Percentiles rank a stretch among this genome's conserved stretches.
These are phyloP conservation scores for Globodera rostochiensis DNA, from an alignment of 1,140 invertebrate genomes.

Conservation along the genomic window DNA sequence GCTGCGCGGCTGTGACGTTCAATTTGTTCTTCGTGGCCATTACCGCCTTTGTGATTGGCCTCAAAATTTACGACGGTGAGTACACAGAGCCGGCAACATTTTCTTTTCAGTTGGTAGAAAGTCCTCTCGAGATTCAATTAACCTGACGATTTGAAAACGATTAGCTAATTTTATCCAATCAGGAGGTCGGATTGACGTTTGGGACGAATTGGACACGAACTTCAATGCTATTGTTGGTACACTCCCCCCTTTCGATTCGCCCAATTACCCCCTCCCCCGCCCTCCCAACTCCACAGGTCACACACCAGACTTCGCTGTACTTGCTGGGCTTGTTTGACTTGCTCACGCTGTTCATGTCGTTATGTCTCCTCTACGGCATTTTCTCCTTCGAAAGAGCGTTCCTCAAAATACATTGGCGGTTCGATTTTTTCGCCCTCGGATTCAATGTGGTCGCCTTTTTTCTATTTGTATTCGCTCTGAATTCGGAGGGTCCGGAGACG, in stretches of 20 bases:
- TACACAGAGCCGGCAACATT: not conserved
- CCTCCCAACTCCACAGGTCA: not conserved
- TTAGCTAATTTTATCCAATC: not conserved
- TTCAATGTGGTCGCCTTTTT: conserved; percentile 17
- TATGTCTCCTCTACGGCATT: conserved; percentile 10
- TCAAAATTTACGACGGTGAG: conserved; percentile 26
- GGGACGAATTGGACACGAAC: not conserved
- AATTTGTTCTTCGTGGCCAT: conserved; percentile 23
- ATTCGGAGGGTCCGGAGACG: conserved; percentile 4
- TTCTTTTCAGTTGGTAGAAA: not conserved
- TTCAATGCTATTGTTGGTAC: not conserved
- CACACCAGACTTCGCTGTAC: not conserved
- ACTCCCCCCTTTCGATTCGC: not conserved
- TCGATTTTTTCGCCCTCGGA: conserved; percentile 14
- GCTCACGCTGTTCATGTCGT: conserved; percentile 8
- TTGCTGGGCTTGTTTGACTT: not conserved
- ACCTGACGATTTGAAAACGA: not conserved
- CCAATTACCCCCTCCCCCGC: not conserved
- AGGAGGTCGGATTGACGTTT: not conserved
- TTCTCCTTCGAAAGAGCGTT: conserved; percentile 6
- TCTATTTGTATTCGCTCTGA: not conserved
- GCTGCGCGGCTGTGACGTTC: conserved; percentile 12
- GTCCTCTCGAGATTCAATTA: not conserved
- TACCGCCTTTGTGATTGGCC: not conserved
- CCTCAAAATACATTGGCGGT: conserved; percentile 17